Base-by-base conservation (phyloP, 2,888 invertebrate species). In the Pristionchus mayeri region DNA sequence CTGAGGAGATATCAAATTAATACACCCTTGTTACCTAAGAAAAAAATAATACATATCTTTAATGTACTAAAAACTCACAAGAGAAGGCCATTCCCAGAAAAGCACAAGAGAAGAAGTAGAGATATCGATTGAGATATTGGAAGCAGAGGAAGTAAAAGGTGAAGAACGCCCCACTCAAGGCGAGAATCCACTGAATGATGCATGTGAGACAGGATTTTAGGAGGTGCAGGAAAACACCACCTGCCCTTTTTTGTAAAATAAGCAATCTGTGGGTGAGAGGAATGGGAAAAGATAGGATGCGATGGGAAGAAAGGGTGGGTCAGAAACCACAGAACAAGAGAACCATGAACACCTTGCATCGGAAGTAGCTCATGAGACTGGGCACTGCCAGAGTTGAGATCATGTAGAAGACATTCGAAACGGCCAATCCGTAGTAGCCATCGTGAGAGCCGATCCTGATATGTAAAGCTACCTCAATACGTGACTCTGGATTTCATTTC, bases 161-260 rank as follows among this genome's bases (percentile, higher is more conserved):
- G 27, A 78, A 50, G 16, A 78, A 50, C 1, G 52, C 13, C 4
- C 27, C 48, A 13, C 50, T n/a, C 6, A 78, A 16, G 16, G 50
- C 50, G 27, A 78, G 48, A 18, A 78, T 78, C 78, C 78, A 78
- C 78, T 78, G 44, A 40, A 75, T 11, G 11, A 63, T 63, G n/a
- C n/a, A n/a, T n/a, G n/a, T n/a, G n/a, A n/a, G n/a, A n/a, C n/a
- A n/a, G 6, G 13, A 63, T 34, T 21, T 7, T 11, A 27, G 13
- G 27, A 63, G n/a, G n/a, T n/a, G n/a, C n/a, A n/a, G n/a, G n/a
- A 24, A 24, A 57, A 57, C 11, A 24, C 24, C n/a, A n/a, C 21
- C n/a, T 57, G n/a, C 9, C 3, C n/a, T 67, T 34, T 67, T 67
- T 67, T n/a, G 30, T 30, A 7, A 67, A 16, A 67, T 67, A 9